A percentile compares a stretch with the other conserved stretches of the same genome.
Evolutionary conservation across 1,140 invertebrate species (phyloP).

Genomic region (Maconellicoccus hirsutus): DNA sequence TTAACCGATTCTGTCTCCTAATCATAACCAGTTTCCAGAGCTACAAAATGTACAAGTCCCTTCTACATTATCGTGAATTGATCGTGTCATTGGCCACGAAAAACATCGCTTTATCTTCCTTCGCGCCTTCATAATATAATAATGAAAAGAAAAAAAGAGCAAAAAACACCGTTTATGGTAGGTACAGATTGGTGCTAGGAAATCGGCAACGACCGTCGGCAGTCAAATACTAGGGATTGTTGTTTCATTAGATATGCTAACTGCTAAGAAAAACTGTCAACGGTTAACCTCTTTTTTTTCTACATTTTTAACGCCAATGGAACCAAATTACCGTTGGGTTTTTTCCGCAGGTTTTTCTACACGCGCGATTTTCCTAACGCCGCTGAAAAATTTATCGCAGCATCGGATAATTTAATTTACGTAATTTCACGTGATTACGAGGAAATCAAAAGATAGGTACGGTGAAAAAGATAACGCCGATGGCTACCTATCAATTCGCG

Average conservation of each 20-base stretch:
- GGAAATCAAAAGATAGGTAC: no score
- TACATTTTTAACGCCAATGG: not conserved
- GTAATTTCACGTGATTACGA: no score
- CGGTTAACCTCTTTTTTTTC: slow-evolving; percentile 3
- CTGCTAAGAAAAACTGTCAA: slow-evolving; percentile 8
- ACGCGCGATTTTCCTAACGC: not conserved
- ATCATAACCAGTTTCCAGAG: not conserved
- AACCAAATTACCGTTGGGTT: slow-evolving; percentile 2
- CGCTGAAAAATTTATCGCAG: no score
- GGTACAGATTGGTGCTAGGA: not conserved
- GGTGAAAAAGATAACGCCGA: no score
- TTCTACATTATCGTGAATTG: not conserved
- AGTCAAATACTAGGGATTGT: not conserved
- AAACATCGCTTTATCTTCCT: not conserved
- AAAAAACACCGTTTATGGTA: not conserved
- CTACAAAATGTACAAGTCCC: not conserved
- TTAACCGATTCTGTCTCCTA: not conserved
- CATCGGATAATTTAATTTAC: no score
- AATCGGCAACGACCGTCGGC: not conserved
- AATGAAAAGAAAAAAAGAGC: not conserved
- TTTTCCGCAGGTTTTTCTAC: not conserved
- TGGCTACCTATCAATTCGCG: no score
- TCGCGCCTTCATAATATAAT: not conserved
- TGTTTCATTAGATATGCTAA: slow-evolving; percentile 4
- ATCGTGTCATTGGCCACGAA: slow-evolving; percentile 7